These are phyloP conservation scores for Eilema caniola DNA, from an alignment of 2,888 invertebrate species.

Conservation along the genomic window DNA sequence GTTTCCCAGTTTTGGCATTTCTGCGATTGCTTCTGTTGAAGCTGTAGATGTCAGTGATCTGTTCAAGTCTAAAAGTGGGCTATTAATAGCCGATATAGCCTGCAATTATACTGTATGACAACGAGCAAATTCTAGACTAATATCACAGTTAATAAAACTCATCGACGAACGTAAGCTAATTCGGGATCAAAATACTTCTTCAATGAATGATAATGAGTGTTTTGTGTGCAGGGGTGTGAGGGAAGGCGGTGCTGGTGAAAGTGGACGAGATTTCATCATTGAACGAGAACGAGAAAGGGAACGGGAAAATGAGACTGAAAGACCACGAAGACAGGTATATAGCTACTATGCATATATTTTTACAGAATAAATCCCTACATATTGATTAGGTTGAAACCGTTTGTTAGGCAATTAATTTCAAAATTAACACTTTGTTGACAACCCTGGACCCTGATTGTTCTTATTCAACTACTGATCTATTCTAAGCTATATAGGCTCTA, in stretches of 20 bases:
- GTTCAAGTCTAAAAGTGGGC: neutral
- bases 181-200: neutral
- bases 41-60: neutral
- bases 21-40: neutral
- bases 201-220: slow-evolving; percentile 18
- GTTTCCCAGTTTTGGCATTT: slow-evolving; percentile 61
- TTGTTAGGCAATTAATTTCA: too few relatives aligned
- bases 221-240: slow-evolving; percentile 71
- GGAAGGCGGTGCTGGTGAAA: slow-evolving; percentile 66
- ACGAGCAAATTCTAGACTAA: too few relatives aligned
- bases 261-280: slow-evolving; percentile 78
- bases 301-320: slow-evolving; percentile 72
- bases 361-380: neutral
- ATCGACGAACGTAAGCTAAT: neutral
- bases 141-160: neutral
- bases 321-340: slow-evolving; percentile 76
- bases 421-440: too few relatives aligned
- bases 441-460: too few relatives aligned
- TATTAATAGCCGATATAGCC: neutral
- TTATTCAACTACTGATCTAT: too few relatives aligned
- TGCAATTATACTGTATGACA: neutral
- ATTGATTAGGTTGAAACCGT: neutral
- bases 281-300: slow-evolving; percentile 81
- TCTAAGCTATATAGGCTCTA: too few relatives aligned
- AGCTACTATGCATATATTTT: neutral